These are phyloP conservation scores for Panagrolaimus sp. DNA, from an alignment of 1,140 invertebrate species.

Conservation along the genomic window DNA sequence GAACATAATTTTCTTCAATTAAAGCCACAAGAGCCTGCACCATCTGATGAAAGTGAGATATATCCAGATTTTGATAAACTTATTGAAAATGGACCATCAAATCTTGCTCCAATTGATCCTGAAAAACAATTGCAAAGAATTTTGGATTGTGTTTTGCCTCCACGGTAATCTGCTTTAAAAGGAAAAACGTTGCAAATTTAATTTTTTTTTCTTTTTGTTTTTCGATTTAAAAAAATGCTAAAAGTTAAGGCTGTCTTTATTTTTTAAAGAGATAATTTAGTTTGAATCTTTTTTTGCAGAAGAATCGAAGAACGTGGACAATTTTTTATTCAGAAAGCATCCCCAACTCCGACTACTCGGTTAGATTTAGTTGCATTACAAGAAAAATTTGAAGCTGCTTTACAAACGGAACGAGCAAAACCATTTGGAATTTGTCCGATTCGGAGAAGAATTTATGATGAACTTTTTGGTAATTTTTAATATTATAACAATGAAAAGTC, in stretches of 20 bases:
- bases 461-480: slow-evolving; percentile 93
- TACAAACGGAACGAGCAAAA: slow-evolving; percentile 82
- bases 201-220: too few relatives aligned
- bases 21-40: neutral
- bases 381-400: slow-evolving; percentile 81
- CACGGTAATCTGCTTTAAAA: slow-evolving; percentile 63
- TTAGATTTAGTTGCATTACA: slow-evolving; percentile 89
- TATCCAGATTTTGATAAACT: slow-evolving; percentile 7
- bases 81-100: neutral
- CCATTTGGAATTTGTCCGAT: slow-evolving; percentile 95
- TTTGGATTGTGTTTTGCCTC: slow-evolving; percentile 86
- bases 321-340: slow-evolving; percentile 68
- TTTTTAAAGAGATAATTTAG: too few relatives aligned
- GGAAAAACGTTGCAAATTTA: too few relatives aligned
- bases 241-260: too few relatives aligned
- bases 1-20: neutral
- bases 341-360: slow-evolving; percentile 85
- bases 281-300: slow-evolving; percentile 64
- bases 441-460: slow-evolving; percentile 82
- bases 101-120: slow-evolving; percentile 21
- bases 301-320: slow-evolving; percentile 63
- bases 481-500: too few relatives aligned
- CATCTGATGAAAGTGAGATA: neutral
- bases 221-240: too few relatives aligned
- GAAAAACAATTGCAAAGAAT: slow-evolving; percentile 69